These are phyloP conservation scores for Danaus melanippus DNA, from an alignment of 1,140 invertebrate genomes.

Conservation along the genomic window DNA sequence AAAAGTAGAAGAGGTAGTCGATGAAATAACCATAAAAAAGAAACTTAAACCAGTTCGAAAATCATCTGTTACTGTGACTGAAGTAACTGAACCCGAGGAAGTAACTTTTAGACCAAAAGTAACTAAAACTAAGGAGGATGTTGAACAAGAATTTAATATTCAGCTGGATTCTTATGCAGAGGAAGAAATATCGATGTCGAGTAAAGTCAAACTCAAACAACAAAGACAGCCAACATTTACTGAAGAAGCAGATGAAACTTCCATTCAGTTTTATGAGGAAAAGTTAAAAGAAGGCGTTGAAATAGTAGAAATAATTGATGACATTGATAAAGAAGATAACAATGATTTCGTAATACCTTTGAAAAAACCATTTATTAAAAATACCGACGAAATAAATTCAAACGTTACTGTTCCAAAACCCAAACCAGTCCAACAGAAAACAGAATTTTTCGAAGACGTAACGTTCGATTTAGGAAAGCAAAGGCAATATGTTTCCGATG, in stretches of 20 bases:
- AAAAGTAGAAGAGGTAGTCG: constrained; percentile 78
- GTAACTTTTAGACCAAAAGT: constrained; percentile 82
- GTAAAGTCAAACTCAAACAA: constrained; percentile 85
- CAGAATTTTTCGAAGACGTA: constrained; percentile 64
- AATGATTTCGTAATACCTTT: constrained; percentile 42
- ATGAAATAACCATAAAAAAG: constrained; percentile 81
- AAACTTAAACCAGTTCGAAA: constrained; percentile 77
- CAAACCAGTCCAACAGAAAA: constrained; percentile 21
- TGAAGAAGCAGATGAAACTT: constrained; percentile 81
- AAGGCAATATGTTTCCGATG: constrained; percentile 37
- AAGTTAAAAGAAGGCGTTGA: constrained; percentile 74
- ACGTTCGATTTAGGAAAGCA: constrained; percentile 74
- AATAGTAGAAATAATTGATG: constrained; percentile 80
- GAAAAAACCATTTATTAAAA: constrained; percentile 32
- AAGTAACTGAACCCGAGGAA: constrained; percentile 80
- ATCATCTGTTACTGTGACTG: constrained; percentile 75
- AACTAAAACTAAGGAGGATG: constrained; percentile 84
- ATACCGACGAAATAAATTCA: constrained; percentile 34
- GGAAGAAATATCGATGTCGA: constrained; percentile 88
- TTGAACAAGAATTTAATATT: constrained; percentile 90
- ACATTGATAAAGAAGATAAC: constrained; percentile 75
- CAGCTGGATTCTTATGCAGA: constrained; percentile 87
- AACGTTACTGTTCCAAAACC: constrained; percentile 41
- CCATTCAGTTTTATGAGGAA: constrained; percentile 80
- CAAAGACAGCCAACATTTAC: constrained; percentile 78